Evolutionary conservation across 2,113 vertebrate species (phyloP), one percentile per base, ranked within the genome.

Genomic region (Penelope pileata): DNA sequence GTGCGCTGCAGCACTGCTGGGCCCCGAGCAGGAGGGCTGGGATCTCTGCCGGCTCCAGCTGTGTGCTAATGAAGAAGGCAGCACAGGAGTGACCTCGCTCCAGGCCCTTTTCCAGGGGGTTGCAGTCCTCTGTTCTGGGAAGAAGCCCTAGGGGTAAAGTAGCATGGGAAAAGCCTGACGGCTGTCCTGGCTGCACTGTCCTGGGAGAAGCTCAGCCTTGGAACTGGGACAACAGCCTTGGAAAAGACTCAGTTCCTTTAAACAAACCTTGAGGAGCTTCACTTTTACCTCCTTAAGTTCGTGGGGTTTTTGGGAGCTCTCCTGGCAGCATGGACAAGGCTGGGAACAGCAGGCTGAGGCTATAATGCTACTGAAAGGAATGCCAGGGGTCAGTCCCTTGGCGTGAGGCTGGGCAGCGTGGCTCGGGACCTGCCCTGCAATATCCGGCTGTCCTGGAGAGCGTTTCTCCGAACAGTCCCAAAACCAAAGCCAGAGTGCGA

Each of bases 371-470:
- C 22, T 50, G 70, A 63, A 80, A 58, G 7, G 27, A 63, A 48
- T 1, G 1, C 2, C n/a, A 8, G 72, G 10, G 58, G 53, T 91
- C 16, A 63, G 72, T 69, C 78, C 45, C 5, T 3, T 53, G 82
- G 82, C 53, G 3, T 19, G 30, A 53, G 48, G 56, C 77, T 87
- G 59, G 54, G 56, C 36, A 56, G 80, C 4, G 12, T 76, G 59
- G 30, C 59, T 77, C 68, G 50, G 63, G 54, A 19, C 32, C 67
- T 69, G 50, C 45, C 45, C 47, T 32, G 56, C 67, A 16, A 48
- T 26, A 43, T 40, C n/a, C 63, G 83, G 59, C 63, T 93, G 83
- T 34, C 88, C 54, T 83, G 76, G 76, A 86, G 45, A 47, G 8
- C 76, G 6, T 30, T 86, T 16, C 6, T 32, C 22, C 6, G 24